phyloP scores from a whole-genome alignment of 2,797 vertebrate species.

The Etheostoma perlongum region DNA sequence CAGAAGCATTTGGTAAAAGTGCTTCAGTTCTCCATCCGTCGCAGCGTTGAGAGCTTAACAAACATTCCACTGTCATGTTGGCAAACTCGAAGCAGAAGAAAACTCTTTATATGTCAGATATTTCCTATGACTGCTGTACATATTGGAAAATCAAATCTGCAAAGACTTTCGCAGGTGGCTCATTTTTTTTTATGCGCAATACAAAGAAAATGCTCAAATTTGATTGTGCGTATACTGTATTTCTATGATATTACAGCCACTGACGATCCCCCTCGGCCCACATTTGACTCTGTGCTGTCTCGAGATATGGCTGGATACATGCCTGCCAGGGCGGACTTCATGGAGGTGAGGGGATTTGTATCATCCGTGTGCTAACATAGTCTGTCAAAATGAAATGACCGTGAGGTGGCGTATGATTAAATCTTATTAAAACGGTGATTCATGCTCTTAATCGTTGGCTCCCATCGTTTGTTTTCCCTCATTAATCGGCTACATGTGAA shows the following conservation, averaged over 20 bases:
- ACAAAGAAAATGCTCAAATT: not conserved
- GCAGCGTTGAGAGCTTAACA: conserved; percentile 14
- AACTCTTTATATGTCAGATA: not conserved
- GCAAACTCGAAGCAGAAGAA: not conserved
- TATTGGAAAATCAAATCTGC: not conserved
- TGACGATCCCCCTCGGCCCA: conserved; percentile 95
- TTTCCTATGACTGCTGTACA: not conserved
- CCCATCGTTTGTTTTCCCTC: not conserved
- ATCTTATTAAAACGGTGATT: conserved; percentile 24
- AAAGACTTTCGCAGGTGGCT: not conserved
- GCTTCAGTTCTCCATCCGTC: conserved; percentile 53
- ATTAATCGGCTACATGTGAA: not conserved
- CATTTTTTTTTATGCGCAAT: not conserved
- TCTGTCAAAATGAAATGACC: not conserved
- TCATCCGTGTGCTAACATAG: not conserved
- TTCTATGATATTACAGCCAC: conserved; percentile 81
- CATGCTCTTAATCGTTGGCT: conserved; percentile 11
- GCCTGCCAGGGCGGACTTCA: conserved; percentile 97
- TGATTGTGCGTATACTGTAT: not conserved
- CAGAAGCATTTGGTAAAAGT: conserved; percentile 37
- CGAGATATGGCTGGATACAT: conserved; percentile 99
- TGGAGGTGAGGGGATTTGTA: conserved; percentile 88
- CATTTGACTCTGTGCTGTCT: conserved; percentile 95
- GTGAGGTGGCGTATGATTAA: conserved; percentile 16
- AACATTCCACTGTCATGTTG: conserved; percentile 24